phyloP scores from a whole-genome alignment of 2,888 invertebrate species.

The Chrysomela aeneicollis region DNA sequence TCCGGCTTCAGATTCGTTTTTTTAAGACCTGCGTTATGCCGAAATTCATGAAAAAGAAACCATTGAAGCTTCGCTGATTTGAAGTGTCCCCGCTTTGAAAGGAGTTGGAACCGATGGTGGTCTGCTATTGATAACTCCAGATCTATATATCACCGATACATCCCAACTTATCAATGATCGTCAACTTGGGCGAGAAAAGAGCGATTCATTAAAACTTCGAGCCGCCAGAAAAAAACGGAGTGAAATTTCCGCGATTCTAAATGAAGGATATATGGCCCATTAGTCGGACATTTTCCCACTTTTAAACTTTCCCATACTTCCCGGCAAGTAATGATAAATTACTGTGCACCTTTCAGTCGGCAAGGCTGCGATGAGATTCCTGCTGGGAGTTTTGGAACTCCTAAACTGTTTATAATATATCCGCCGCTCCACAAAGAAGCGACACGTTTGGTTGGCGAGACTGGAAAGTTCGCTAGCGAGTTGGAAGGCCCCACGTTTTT shows the following conservation, averaged over 20 bases:
- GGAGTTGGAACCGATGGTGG: background rate
- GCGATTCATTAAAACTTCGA: conserved; percentile 36
- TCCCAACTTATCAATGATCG: conserved; percentile 24
- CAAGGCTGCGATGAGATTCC: conserved; percentile 46
- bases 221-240: conserved; percentile 32
- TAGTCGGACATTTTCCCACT: conserved; percentile 48
- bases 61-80: no score
- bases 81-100: no score
- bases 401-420: conserved; percentile 52
- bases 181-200: conserved; percentile 28
- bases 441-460: conserved; percentile 42
- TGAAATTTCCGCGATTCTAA: conserved; percentile 42
- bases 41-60: no score
- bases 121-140: background rate
- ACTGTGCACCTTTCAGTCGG: conserved; percentile 50
- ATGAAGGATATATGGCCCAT: conserved; percentile 50
- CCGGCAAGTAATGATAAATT: conserved; percentile 51
- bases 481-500: conserved; percentile 13
- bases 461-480: conserved; percentile 35
- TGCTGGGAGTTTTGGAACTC: conserved; percentile 48
- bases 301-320: conserved; percentile 47
- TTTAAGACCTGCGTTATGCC: no score
- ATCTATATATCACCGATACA: conserved; percentile 7
- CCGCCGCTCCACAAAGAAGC: conserved; percentile 44
- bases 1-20: no score